A percentile compares a stretch with the other conserved stretches of the same genome.
phyloP scores from a whole-genome alignment of 2,888 invertebrate species.

The Pyrocoelia pectoralis region DNA sequence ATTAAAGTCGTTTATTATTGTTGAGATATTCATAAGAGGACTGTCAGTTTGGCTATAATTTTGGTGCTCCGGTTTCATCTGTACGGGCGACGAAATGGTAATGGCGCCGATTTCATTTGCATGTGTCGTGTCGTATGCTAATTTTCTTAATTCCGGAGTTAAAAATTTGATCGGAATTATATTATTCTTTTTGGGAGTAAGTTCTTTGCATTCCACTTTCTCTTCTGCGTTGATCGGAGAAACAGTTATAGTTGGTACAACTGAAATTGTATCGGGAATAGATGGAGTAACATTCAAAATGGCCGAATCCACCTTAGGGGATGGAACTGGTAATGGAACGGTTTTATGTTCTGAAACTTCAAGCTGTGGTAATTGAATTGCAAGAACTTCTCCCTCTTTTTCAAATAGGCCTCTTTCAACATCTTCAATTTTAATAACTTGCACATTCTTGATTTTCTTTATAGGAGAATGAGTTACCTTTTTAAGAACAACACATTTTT shows the following conservation, averaged over 20 bases:
- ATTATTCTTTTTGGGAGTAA: slow-evolving; percentile 21
- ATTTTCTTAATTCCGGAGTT: slow-evolving; percentile 32
- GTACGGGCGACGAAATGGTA: too few relatives aligned
- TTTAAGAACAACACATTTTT: background rate
- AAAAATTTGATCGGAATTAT: slow-evolving; percentile 42
- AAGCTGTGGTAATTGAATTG: slow-evolving; percentile 12
- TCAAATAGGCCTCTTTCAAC: background rate
- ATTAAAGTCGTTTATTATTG: background rate
- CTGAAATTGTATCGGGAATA: background rate
- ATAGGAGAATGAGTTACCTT: background rate
- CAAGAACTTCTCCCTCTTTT: background rate
- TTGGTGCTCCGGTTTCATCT: too few relatives aligned
- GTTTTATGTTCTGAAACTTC: background rate
- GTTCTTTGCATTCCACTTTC: slow-evolving; percentile 16
- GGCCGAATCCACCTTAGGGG: slow-evolving; percentile 30
- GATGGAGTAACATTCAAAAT: background rate
- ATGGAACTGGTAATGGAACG: slow-evolving; percentile 45
- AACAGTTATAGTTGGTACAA: background rate
- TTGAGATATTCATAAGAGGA: background rate
- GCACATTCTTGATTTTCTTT: background rate
- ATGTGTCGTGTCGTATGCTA: slow-evolving; percentile 20
- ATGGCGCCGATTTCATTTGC: too few relatives aligned
- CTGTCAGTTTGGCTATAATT: too few relatives aligned
- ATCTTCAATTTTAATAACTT: slow-evolving; percentile 1
- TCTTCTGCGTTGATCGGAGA: slow-evolving; percentile 19